Conservation (phyloP, 2,888 invertebrate genomes). For the Masnerella sp. region DNA sequence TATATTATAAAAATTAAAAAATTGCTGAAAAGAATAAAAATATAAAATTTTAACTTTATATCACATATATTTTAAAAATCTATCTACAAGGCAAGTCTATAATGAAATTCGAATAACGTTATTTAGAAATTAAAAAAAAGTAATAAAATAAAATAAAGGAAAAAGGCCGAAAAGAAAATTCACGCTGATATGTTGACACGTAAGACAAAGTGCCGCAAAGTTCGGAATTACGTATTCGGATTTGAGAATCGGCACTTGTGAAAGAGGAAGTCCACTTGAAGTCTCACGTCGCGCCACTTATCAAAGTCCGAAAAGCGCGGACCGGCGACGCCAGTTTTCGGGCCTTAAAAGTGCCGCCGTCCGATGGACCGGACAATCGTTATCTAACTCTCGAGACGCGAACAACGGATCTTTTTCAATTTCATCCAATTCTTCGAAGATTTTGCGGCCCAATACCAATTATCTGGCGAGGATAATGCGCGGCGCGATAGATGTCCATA, state of each 20-base stretch:
- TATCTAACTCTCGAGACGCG: constrained; percentile 66
- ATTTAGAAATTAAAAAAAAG: too few species aligned
- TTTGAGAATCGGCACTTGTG: constrained; percentile 21
- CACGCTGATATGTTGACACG: too few species aligned
- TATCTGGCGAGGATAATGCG: constrained; percentile 61
- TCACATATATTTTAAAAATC: too few species aligned
- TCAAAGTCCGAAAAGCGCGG: constrained; percentile 2
- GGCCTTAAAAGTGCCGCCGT: constrained; percentile 71
- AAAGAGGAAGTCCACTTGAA: constrained; percentile 38
- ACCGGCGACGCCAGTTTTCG: constrained; percentile 20
- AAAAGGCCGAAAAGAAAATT: too few species aligned
- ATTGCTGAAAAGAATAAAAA: too few species aligned
- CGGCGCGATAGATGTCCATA: constrained; percentile 41
- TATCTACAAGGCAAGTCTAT: too few species aligned
- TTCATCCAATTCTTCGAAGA: constrained; percentile 42
- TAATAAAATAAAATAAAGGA: too few species aligned
- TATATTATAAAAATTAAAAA: too few species aligned
- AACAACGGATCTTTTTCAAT: constrained; percentile 56
- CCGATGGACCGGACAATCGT: constrained; percentile 71
- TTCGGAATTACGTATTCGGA: too few species aligned
- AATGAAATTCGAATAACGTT: too few species aligned
- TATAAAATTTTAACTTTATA: too few species aligned
- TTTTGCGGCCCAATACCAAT: constrained; percentile 62
- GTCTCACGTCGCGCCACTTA: constrained; percentile 5
- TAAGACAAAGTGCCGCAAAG: too few species aligned